Conservation (phyloP, 1,140 invertebrate genomes). For the Papilio helenus region DNA sequence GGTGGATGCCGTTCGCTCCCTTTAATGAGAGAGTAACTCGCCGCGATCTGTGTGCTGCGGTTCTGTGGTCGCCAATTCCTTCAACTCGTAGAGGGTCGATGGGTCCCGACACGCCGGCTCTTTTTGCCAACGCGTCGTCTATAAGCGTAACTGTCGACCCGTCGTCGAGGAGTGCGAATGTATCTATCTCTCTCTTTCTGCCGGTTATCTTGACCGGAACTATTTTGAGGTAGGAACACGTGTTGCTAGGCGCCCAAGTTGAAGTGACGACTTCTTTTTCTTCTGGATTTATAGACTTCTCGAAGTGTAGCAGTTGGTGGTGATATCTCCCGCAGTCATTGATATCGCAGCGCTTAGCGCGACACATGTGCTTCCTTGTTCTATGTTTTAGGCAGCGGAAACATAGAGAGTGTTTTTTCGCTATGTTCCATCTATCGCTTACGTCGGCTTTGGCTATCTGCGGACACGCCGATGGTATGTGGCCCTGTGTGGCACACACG, state of each 20-base stretch:
- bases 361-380: background rate
- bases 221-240: background rate
- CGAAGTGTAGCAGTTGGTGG: background rate
- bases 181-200: background rate
- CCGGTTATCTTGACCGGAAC: background rate
- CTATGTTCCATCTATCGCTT: slow-evolving; percentile 28
- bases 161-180: background rate
- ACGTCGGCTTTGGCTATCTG: background rate
- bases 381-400: background rate
- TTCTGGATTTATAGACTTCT: background rate
- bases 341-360: background rate
- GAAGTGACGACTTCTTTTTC: background rate
- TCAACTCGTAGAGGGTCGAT: background rate
- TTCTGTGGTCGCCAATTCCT: background rate
- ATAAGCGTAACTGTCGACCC: background rate
- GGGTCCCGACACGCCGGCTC: background rate
- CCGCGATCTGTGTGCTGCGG: background rate
- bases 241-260: background rate
- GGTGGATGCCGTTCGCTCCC: background rate
- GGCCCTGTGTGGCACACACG: background rate
- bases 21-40: background rate
- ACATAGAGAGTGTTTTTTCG: slow-evolving; percentile 18
- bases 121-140: background rate
- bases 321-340: background rate
- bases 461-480: background rate